These are phyloP conservation scores for Ophion costatus DNA, from an alignment of 2,888 invertebrate species.

Conservation along the genomic window DNA sequence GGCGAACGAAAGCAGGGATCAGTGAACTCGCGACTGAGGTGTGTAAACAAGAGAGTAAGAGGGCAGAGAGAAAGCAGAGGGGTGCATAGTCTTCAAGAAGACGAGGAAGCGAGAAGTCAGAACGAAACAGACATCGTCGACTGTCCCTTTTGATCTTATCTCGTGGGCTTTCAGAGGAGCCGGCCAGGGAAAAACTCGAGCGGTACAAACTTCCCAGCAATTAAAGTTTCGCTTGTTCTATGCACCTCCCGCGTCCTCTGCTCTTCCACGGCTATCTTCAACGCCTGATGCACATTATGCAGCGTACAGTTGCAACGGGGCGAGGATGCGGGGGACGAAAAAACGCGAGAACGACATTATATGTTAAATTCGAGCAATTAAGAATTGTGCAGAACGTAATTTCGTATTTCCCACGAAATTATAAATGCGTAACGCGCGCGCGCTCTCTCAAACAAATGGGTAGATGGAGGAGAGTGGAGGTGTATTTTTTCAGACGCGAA, in stretches of 20 bases:
- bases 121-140: conserved; percentile 35
- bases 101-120: conserved; percentile 22
- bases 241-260: conserved; percentile 11
- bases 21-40: conserved; percentile 51
- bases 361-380: conserved; percentile 69
- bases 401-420: conserved; percentile 74
- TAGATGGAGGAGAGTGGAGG: neutral
- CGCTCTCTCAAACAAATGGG: neutral
- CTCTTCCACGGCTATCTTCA: conserved; percentile 10
- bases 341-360: conserved; percentile 64
- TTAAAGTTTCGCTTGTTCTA: conserved; percentile 58
- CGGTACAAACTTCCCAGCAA: conserved; percentile 67
- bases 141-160: conserved; percentile 66
- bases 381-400: conserved; percentile 62
- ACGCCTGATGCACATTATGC: conserved; percentile 6
- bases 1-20: conserved; percentile 18
- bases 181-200: conserved; percentile 42
- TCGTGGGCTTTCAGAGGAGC: conserved; percentile 7
- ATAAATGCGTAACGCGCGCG: conserved; percentile 65
- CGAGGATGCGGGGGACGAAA: neutral
- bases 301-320: conserved; percentile 3
- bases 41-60: conserved; percentile 37
- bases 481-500: neutral
- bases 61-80: no score
- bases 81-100: neutral